Evolutionary conservation across 2,113 vertebrate genomes (phyloP), one percentile per base, ranked within the genome.

Genomic region (Leptobrachium leishanense): DNA sequence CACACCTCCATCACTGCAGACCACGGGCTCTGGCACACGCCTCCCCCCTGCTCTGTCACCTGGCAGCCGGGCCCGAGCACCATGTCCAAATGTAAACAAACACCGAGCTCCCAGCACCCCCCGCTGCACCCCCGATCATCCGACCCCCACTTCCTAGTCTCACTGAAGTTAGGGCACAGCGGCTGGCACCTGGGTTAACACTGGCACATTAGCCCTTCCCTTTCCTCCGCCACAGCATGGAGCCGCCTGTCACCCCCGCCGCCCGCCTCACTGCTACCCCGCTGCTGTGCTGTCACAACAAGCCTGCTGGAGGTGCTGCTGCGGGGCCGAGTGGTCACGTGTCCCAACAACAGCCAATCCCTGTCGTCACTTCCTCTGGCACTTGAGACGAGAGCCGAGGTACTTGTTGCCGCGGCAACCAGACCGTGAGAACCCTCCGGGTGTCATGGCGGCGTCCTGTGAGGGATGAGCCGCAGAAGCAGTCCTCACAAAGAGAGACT

Each of bases 271-370:
- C 83, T 73, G 75, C 66, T 59, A 82, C 68, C 81, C 67, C 89
- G 91, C 92, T 93, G 94, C 68, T 82, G 64, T 89, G 91, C 92
- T 93, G 94, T 96, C 92, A 91, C 95, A 94, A 92, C 90, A 82
- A 31, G 88, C 88, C 83, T 83, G 6, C 20, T 31, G 20, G 20
- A 31, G 20, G 20, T 31, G 20, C 20, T n/a, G 50, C 65, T 85
- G 89, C 89, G 87, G 46, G 90, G 85, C 85, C 82, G 62, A 55
- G n/a, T n/a, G 68, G 81, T 91, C 89, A 94, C 91, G 88, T 90
- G 89, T 87, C 90, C 84, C 86, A 87, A 82, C 92, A 84, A 87
- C 85, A 89, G 87, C 82, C 72, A 68, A 65, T 44, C 82, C 72
- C 31, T 39, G 72, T 41, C 87, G 89, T 89, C 88, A 91, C 90